A percentile compares a stretch with the other conserved stretches of the same genome.
These are phyloP conservation scores for Heliconius congener DNA, from an alignment of 1,140 invertebrate species.

Conservation along the genomic window DNA sequence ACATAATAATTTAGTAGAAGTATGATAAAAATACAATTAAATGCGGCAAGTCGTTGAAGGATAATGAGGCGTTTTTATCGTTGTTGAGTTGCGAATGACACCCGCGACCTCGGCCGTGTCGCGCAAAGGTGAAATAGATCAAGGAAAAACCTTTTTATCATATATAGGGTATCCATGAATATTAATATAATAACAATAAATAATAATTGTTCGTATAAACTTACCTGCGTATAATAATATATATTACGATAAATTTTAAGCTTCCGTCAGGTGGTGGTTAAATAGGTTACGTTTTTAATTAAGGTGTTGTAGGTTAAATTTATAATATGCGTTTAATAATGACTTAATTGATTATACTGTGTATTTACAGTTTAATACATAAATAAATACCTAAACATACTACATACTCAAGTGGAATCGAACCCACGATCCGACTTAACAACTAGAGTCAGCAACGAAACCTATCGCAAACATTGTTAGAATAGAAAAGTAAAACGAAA, in stretches of 20 bases:
- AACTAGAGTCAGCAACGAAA: neutral
- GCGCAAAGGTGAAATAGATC: constrained; percentile 38
- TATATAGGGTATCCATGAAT: constrained; percentile 18
- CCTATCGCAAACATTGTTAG: too few relatives aligned
- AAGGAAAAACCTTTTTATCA: constrained; percentile 31
- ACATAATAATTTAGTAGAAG: neutral
- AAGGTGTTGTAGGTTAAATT: neutral
- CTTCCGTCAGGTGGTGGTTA: neutral
- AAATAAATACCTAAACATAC: neutral
- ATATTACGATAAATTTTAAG: neutral
- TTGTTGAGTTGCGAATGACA: constrained; percentile 31
- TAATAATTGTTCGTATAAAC: neutral
- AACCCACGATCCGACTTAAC: neutral
- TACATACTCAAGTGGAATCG: too few relatives aligned
- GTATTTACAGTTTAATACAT: neutral
- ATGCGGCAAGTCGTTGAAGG: constrained; percentile 20
- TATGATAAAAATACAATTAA: constrained; percentile 11
- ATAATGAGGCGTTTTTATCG: constrained; percentile 28
- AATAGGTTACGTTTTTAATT: neutral
- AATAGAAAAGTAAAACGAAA: too few relatives aligned
- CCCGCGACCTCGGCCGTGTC: constrained; percentile 30
- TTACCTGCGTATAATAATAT: neutral
- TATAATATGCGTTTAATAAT: neutral
- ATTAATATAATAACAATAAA: neutral
- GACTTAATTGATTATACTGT: neutral